Evolutionary conservation across 2,797 vertebrate genomes (phyloP), one percentile per base, ranked within the genome.

Genomic region (Parauchenoglanis ngamensis): DNA sequence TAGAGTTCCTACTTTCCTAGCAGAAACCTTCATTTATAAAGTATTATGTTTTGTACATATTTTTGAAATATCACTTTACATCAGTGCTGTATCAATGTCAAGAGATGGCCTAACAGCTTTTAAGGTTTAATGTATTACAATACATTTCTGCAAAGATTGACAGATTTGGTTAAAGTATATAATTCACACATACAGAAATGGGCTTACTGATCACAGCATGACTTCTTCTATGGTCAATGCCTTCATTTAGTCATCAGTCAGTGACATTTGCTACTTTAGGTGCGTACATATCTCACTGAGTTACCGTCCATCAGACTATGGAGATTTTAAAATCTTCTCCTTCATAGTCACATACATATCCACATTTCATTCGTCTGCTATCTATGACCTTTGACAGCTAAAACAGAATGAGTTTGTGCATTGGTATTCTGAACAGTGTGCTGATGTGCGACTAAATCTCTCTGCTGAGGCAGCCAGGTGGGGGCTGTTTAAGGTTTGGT

Each of bases 361-460:
- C 61, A 88, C 77, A 86, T 85, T 76, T 56, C 72, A 76, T 88
- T 90, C 72, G 28, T 83, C 87, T 88, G 70, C 88, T 87, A 77
- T 78, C 17, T 85, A 72, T 92, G 93, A 93, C 90, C 92, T 89
- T 90, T 89, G 89, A 90, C 92, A 91, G 92, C 85, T 85, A 86
- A 54, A 46, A 89, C 87, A 90, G 84, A 54, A 78, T 61, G 88
- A 86, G 89, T 88, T 89, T 90, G 63, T 90, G 93, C 91, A 94
- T 94, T 94, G 89, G 91, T 90, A 95, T 94, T 94, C 94, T 90
- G 84, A 87, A 87, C 77, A 13, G 78, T 67, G 19, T 88, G 72
- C 63, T 68, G 85, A 79, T 54, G 75, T 73, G 89, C 86, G 84
- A 35, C 35, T 90, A 86, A 92, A 87, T 87, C 88, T 88, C 84